Evolutionary conservation across 2,113 vertebrate genomes (phyloP).

Genomic region (Petrocephalus zakoni): DNA sequence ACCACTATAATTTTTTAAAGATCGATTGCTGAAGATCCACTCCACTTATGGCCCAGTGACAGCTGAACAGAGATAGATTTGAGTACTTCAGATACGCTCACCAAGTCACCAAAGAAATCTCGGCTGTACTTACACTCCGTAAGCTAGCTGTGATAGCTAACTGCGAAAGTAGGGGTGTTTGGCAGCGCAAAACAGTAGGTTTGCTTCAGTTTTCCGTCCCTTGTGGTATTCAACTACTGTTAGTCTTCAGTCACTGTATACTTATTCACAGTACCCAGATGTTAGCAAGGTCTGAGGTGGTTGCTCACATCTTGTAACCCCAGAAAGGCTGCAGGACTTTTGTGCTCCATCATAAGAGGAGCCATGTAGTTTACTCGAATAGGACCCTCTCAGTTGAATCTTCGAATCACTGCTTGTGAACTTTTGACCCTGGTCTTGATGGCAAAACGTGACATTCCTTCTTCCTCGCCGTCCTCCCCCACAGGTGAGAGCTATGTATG

Average conservation of each 20-base stretch:
- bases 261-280: too few relatives aligned
- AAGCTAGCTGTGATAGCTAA: background rate
- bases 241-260: too few relatives aligned
- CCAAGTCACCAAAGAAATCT: background rate
- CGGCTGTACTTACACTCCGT: background rate
- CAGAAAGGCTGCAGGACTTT: background rate
- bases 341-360: background rate
- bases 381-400: background rate
- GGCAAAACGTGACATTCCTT: background rate
- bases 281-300: too few relatives aligned
- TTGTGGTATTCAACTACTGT: too few relatives aligned
- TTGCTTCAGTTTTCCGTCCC: background rate
- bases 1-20: too few relatives aligned
- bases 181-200: background rate
- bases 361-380: background rate
- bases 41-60: background rate
- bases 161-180: background rate
- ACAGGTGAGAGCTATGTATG: conserved; percentile 97
- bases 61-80: background rate
- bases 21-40: background rate
- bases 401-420: background rate
- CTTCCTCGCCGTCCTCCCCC: conserved; percentile 11
- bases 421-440: background rate
- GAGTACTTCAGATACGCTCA: background rate
- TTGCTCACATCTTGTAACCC: too few relatives aligned